Percentiles rank a stretch among this genome's conserved stretches.
These are phyloP conservation scores for Hirtodrosophila cameraria DNA, from an alignment of 2,888 invertebrate species.

Conservation along the genomic window DNA sequence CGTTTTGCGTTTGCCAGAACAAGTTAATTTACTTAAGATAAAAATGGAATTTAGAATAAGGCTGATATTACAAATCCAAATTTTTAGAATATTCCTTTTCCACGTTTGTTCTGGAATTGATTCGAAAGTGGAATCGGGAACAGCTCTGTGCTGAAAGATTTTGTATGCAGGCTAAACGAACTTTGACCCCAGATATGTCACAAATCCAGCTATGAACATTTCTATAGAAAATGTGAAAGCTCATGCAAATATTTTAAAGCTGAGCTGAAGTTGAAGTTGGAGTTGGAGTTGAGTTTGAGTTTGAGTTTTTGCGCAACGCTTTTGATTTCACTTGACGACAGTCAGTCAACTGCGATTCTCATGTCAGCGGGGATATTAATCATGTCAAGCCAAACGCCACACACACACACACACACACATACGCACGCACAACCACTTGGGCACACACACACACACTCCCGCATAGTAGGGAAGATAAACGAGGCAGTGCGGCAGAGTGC, in stretches of 20 bases:
- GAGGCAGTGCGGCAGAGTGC: too few species aligned
- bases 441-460: conserved; percentile 21
- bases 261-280: conserved; percentile 20
- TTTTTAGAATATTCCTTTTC: too few species aligned
- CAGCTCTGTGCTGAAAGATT: too few species aligned
- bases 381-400: conserved; percentile 78
- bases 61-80: too few species aligned
- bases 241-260: conserved; percentile 43
- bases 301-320: conserved; percentile 39
- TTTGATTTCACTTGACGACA: conserved; percentile 77
- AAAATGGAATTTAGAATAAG: too few species aligned
- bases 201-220: too few species aligned
- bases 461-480: conserved; percentile 43
- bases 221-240: background rate
- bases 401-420: conserved; percentile 39
- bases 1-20: too few species aligned
- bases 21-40: too few species aligned
- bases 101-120: too few species aligned
- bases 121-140: background rate
- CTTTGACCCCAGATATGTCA: conserved; percentile 18
- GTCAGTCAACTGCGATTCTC: conserved; percentile 75
- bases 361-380: conserved; percentile 82
- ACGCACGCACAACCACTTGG: conserved; percentile 11
- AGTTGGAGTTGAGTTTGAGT: too few species aligned
- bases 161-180: conserved; percentile 7